phyloP scores from a whole-genome alignment of 1,140 invertebrate genomes.

The Cydia strobilella region DNA sequence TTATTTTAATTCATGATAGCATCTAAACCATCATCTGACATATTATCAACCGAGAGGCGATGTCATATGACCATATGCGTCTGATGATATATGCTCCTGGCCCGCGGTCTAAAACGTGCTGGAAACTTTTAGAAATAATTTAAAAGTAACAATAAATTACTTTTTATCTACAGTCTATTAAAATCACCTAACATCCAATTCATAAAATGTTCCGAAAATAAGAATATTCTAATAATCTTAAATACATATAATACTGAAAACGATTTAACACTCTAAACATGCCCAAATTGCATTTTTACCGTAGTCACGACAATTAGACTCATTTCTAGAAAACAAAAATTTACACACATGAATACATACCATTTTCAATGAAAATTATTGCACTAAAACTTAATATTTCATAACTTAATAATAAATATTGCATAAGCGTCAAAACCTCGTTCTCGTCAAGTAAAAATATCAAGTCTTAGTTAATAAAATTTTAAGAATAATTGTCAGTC shows the following conservation, averaged over 20 bases:
- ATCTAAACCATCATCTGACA: no score
- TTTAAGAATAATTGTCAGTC: slow-evolving; percentile 73
- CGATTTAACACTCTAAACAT: slow-evolving; percentile 58
- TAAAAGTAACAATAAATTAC: slow-evolving; percentile 78
- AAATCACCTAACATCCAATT: slow-evolving; percentile 70
- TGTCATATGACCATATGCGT: no score
- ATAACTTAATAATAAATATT: slow-evolving; percentile 79
- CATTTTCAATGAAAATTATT: slow-evolving; percentile 77
- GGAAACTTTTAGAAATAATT: slow-evolving; percentile 74
- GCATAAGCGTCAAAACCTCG: slow-evolving; percentile 73
- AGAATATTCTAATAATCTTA: slow-evolving; percentile 73
- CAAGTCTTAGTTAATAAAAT: slow-evolving; percentile 73
- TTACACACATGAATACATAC: slow-evolving; percentile 75
- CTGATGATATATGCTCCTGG: no score
- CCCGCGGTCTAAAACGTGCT: slow-evolving; percentile 41
- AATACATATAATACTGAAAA: slow-evolving; percentile 77
- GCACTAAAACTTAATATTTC: slow-evolving; percentile 70
- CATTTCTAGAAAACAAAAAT: slow-evolving; percentile 67
- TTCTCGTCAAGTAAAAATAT: slow-evolving; percentile 67
- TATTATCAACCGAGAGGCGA: no score
- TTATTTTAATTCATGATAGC: no score
- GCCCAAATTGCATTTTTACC: slow-evolving; percentile 58
- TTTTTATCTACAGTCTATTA: slow-evolving; percentile 73
- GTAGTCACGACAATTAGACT: slow-evolving; percentile 51
- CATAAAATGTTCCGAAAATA: slow-evolving; percentile 67